Evolutionary conservation across 2,888 invertebrate genomes (phyloP), one percentile per base, ranked within the genome.

Genomic region (Eudemis profundana): DNA sequence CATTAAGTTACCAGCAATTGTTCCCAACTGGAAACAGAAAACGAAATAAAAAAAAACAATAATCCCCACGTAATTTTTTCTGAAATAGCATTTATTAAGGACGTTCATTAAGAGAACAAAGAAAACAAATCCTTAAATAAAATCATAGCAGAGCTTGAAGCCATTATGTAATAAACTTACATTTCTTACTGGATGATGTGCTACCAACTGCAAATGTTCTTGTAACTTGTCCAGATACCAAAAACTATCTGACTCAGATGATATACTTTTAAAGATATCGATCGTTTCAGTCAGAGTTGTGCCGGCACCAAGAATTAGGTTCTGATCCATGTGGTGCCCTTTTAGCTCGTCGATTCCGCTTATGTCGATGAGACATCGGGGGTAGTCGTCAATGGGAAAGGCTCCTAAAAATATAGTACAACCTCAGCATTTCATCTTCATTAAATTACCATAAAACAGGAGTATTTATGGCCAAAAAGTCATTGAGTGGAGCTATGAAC

Each of bases 101-200:
- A n/a, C n/a, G n/a, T n/a, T n/a, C n/a, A n/a, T n/a, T n/a, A n/a
- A n/a, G n/a, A n/a, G n/a, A n/a, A n/a, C n/a, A n/a, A n/a, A n/a
- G n/a, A n/a, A n/a, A n/a, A n/a, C n/a, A n/a, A n/a, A n/a, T n/a
- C n/a, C n/a, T n/a, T n/a, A n/a, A n/a, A 57, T 44, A 10, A 12
- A 27, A 27, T 10, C 1, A 46, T 1, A 40, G 61, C 14, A 14
- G 33, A 14, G 27, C n/a, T 36, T 42, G 46, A 65, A n/a, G 0
- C 2, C n/a, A 29, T 27, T 12, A 42, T 12, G 38, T 7, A 23
- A 51, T 17, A 8, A 17, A 82, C 93, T 91, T 86, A 96, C 95
- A 85, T 96, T 96, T 87, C 96, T 89, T 1, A 96, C 94, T 14
- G 95, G 94, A 56, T 95, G 93, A 81, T 95, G 95, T n/a, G 96